Evolutionary conservation across 2,797 vertebrate genomes (phyloP), one percentile per base, ranked within the genome.

Genomic region (Octomys mimax): DNA sequence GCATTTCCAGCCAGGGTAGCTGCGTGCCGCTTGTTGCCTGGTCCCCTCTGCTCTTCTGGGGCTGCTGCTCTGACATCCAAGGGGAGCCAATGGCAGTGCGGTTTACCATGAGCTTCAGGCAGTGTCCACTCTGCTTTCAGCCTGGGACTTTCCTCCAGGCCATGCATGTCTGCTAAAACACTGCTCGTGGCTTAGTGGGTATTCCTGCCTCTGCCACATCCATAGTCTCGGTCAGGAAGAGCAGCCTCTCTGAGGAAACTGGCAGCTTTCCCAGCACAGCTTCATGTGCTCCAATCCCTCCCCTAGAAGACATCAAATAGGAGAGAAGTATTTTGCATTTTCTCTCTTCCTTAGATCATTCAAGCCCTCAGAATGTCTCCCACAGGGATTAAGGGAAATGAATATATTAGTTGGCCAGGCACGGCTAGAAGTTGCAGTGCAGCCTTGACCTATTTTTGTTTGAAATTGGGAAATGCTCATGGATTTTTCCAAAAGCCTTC

Each of bases 301-400:
- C 92, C 13, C 0, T 19, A 28, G 33, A 46, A 62, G 85, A 91
- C 57, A 42, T 61, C 21, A 89, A 73, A 80, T 61, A 33, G 24
- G 12, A 83, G 87, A 92, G 82, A 82, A 62, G n/a, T 39, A 26
- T 14, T 95, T 94, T 73, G 10, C 78, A 75, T 81, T 87, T 86
- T 33, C 75, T 90, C 21, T 66, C n/a, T 88, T 92, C 59, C 16
- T 83, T 59, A 92, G 66, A 78, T 52, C 59, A 13, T 5, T 94
- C 1, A 22, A 6, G 61, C 11, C 36, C 39, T 93, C 70, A 61
- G 94, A 80, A 22, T 46, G 21, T 89, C 42, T 95, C 33, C 49
- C 36, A 16, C 21, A 8, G 33, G 24, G 22, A 66, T 14, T 52
- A 13, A 92, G 79, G 19, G 64, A 92, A 92, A 86, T 10, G 14